Conservation (phyloP, 2,888 invertebrate genomes). For the Macrophya alboannulata region DNA sequence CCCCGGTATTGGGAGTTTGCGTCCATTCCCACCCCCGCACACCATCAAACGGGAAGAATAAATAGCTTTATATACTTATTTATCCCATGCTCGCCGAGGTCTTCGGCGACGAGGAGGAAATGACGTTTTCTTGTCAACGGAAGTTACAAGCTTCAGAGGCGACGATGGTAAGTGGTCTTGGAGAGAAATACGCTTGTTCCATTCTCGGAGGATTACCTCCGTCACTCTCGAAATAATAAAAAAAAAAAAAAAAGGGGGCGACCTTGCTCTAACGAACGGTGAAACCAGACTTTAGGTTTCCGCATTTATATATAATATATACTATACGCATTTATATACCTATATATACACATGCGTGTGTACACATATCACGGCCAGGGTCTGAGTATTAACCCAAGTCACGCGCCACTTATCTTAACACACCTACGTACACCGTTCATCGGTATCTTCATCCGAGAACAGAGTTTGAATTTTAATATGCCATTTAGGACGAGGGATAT, state of each 20-base stretch:
- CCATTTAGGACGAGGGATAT: not conserved
- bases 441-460: slow-evolving; percentile 27
- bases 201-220: slow-evolving; percentile 37
- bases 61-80: slow-evolving; percentile 19
- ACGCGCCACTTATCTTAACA: slow-evolving; percentile 49
- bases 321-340: not conserved
- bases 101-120: not conserved
- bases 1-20: not conserved
- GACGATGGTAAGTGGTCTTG: slow-evolving; percentile 49
- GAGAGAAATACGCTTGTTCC: slow-evolving; percentile 37
- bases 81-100: not conserved
- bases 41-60: not conserved
- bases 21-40: slow-evolving; percentile 3
- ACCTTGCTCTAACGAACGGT: slow-evolving; percentile 21
- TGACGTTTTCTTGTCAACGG: slow-evolving; percentile 50
- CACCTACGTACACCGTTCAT: slow-evolving; percentile 19
- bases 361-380: not conserved
- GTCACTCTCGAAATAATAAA: slow-evolving; percentile 29
- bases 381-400: slow-evolving; percentile 23
- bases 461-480: slow-evolving; percentile 39
- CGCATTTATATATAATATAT: not conserved
- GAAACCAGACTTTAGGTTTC: slow-evolving; percentile 32
- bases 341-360: not conserved
- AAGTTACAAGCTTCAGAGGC: slow-evolving; percentile 41
- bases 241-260: not conserved